Conservation (phyloP, 2,888 invertebrate species). For the Gasteruption jaculator region DNA sequence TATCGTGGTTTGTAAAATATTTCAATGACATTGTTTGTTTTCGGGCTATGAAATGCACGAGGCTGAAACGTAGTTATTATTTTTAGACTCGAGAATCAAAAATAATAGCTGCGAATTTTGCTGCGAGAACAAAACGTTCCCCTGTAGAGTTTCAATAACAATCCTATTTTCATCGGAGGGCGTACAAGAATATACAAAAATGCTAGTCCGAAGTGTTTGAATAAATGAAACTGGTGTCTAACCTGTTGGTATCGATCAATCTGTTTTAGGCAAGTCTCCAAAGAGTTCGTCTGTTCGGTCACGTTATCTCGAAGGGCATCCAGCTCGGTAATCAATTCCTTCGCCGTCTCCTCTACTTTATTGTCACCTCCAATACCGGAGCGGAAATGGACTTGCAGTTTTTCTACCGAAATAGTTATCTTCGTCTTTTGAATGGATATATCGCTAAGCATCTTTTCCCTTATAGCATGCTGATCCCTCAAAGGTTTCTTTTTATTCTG, state of each 20-base stretch:
- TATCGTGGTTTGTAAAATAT: too few relatives aligned
- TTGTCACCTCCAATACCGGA: constrained; percentile 78
- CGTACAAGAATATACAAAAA: too few relatives aligned
- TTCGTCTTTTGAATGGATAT: constrained; percentile 87
- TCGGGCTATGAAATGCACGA: too few relatives aligned
- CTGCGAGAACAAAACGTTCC: too few relatives aligned
- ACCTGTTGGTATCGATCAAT: constrained; percentile 81
- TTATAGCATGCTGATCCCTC: constrained; percentile 77
- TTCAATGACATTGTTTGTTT: too few relatives aligned
- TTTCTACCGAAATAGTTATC: constrained; percentile 83
- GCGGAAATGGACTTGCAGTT: constrained; percentile 87
- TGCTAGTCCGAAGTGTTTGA: too few relatives aligned
- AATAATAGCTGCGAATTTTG: too few relatives aligned
- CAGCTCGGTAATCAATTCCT: constrained; percentile 66
- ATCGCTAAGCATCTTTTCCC: constrained; percentile 84
- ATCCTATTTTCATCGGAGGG: too few relatives aligned
- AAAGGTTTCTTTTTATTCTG: constrained; percentile 84
- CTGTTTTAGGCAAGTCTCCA: constrained; percentile 76
- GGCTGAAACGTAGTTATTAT: too few relatives aligned
- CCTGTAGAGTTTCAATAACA: too few relatives aligned
- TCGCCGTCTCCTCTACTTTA: constrained; percentile 69
- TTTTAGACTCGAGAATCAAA: too few relatives aligned
- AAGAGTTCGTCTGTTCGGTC: constrained; percentile 61
- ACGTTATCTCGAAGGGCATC: constrained; percentile 63
- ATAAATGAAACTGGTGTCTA: too few relatives aligned